These are phyloP conservation scores for Tetragonula clypearis DNA, from an alignment of 1,140 invertebrate genomes.

Conservation along the genomic window DNA sequence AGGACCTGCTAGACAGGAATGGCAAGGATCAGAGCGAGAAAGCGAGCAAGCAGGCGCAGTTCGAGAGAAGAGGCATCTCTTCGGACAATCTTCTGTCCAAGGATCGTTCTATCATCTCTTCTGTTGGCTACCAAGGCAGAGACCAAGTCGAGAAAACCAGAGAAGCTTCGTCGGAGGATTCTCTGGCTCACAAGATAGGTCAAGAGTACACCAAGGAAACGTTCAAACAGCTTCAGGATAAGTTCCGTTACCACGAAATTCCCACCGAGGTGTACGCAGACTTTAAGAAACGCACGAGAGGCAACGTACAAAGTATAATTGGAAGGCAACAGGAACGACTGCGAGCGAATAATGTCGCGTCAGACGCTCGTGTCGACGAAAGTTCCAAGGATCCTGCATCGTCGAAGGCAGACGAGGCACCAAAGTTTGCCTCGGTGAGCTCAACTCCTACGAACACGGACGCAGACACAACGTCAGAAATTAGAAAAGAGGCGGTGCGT, in stretches of 20 bases:
- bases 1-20: slow-evolving; percentile 73
- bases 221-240: slow-evolving; percentile 75
- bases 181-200: neutral
- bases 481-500: neutral
- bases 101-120: slow-evolving; percentile 31
- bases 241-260: slow-evolving; percentile 74
- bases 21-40: slow-evolving; percentile 53
- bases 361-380: neutral
- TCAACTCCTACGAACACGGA: neutral
- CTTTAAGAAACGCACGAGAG: slow-evolving; percentile 74
- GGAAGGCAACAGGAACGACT: slow-evolving; percentile 43
- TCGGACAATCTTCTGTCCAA: slow-evolving; percentile 74
- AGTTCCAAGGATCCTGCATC: neutral
- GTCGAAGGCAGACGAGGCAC: neutral
- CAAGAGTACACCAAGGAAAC: slow-evolving; percentile 64
- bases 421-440: neutral
- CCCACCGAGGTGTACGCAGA: slow-evolving; percentile 76
- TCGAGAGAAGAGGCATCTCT: slow-evolving; percentile 73
- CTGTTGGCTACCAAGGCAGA: neutral
- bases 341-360: slow-evolving; percentile 5
- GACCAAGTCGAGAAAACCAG: slow-evolving; percentile 30
- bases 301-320: slow-evolving; percentile 34
- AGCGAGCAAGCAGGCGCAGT: slow-evolving; percentile 46
- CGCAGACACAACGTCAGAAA: neutral
- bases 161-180: slow-evolving; percentile 51